Evolutionary conservation across 2,888 invertebrate species (phyloP).

Genomic region (Dermolepida albohirtum): DNA sequence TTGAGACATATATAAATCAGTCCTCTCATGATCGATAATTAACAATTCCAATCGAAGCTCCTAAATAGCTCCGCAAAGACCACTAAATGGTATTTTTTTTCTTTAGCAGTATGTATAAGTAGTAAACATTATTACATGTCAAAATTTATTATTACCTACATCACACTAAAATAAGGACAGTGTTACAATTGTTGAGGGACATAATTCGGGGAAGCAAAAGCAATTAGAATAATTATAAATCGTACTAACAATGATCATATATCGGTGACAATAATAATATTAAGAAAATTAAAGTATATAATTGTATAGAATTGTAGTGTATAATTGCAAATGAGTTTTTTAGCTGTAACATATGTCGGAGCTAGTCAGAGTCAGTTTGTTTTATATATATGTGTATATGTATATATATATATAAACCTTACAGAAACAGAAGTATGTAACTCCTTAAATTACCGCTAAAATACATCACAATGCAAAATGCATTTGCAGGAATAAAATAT

Average conservation of each 20-base stretch:
- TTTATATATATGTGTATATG: constrained; percentile 47
- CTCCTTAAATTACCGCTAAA: constrained; percentile 68
- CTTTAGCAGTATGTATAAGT: constrained; percentile 47
- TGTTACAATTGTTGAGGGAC: constrained; percentile 56
- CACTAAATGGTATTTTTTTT: constrained; percentile 40
- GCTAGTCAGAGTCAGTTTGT: constrained; percentile 52
- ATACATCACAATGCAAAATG: constrained; percentile 80
- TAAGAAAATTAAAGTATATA: constrained; percentile 46
- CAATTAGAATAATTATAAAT: constrained; percentile 48
- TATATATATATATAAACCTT: constrained; percentile 44
- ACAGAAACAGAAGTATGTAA: constrained; percentile 63
- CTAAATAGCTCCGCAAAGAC: constrained; percentile 53
- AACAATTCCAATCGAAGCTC: constrained; percentile 58
- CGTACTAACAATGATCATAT: constrained; percentile 41
- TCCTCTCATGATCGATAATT: constrained; percentile 62
- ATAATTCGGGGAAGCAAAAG: constrained; percentile 59
- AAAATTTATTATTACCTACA: constrained; percentile 61
- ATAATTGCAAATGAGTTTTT: constrained; percentile 62
- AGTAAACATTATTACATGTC: constrained; percentile 53
- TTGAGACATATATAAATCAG: constrained; percentile 71
- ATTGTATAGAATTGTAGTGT: constrained; percentile 48
- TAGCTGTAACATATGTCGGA: constrained; percentile 62
- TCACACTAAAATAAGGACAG: constrained; percentile 62
- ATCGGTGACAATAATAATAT: constrained; percentile 39
- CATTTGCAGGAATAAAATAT: constrained; percentile 79